Evolutionary conservation across 2,888 invertebrate genomes (phyloP).

Genomic region (Dascillus cervinus): DNA sequence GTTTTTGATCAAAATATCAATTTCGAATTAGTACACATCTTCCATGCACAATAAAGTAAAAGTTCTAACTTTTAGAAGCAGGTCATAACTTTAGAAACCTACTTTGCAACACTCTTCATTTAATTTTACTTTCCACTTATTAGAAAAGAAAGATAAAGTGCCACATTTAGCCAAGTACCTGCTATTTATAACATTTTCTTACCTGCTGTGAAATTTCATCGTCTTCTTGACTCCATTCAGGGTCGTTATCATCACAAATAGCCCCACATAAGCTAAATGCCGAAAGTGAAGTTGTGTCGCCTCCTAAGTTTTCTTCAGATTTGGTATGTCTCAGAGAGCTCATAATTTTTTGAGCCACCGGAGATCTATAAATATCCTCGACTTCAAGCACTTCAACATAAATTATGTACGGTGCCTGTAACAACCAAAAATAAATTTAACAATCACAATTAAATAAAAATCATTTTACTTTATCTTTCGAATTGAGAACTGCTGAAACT

Average conservation of each 20-base stretch:
- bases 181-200: too few species aligned
- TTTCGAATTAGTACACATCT: too few species aligned
- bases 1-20: too few species aligned
- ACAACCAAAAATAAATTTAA: conserved; percentile 7
- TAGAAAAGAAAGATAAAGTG: too few species aligned
- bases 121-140: too few species aligned
- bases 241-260: conserved; percentile 51
- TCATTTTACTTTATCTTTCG: conserved; percentile 79
- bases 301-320: conserved; percentile 81
- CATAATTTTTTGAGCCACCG: conserved; percentile 84
- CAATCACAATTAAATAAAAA: background rate
- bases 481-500: conserved; percentile 96
- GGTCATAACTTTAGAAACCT: too few species aligned
- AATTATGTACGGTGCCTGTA: conserved; percentile 91
- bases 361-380: conserved; percentile 71
- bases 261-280: conserved; percentile 49
- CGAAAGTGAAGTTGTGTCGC: conserved; percentile 38
- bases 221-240: conserved; percentile 91
- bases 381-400: conserved; percentile 95
- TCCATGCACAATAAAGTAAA: too few species aligned
- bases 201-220: conserved; percentile 84
- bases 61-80: too few species aligned
- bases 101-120: too few species aligned
- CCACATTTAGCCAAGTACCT: too few species aligned
- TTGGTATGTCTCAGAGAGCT: conserved; percentile 84